These are phyloP conservation scores for Diorhabda elongata DNA, from an alignment of 1,140 invertebrate genomes.

Conservation along the genomic window DNA sequence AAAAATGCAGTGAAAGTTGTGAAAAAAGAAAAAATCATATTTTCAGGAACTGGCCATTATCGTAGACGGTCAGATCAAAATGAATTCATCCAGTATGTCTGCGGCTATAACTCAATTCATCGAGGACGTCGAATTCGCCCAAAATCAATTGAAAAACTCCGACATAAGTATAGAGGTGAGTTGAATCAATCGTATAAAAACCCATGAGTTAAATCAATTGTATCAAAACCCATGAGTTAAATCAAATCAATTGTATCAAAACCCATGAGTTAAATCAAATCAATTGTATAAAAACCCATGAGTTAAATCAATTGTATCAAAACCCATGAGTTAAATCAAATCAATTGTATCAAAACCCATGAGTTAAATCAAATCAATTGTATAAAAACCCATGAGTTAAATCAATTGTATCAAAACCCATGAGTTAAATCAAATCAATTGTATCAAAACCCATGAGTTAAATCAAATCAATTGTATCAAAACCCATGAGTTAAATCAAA, in stretches of 20 bases:
- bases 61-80: conserved; percentile 40
- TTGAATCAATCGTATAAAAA: conserved; percentile 24
- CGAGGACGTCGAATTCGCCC: conserved; percentile 61
- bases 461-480: not conserved
- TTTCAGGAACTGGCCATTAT: conserved; percentile 21
- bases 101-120: conserved; percentile 64
- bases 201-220: too few relatives aligned
- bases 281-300: too few relatives aligned
- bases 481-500: not conserved
- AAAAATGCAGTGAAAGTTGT: not conserved
- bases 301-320: too few relatives aligned
- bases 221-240: too few relatives aligned
- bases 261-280: too few relatives aligned
- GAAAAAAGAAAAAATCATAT: not conserved
- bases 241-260: too few relatives aligned
- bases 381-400: not conserved
- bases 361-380: not conserved
- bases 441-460: not conserved
- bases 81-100: conserved; percentile 66
- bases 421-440: not conserved
- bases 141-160: conserved; percentile 60
- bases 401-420: not conserved
- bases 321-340: not conserved
- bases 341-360: not conserved
- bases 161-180: conserved; percentile 56